Evolutionary conservation across 2,113 vertebrate genomes (phyloP), one percentile per base, ranked within the genome.

Genomic region (Catharus bicknelli): DNA sequence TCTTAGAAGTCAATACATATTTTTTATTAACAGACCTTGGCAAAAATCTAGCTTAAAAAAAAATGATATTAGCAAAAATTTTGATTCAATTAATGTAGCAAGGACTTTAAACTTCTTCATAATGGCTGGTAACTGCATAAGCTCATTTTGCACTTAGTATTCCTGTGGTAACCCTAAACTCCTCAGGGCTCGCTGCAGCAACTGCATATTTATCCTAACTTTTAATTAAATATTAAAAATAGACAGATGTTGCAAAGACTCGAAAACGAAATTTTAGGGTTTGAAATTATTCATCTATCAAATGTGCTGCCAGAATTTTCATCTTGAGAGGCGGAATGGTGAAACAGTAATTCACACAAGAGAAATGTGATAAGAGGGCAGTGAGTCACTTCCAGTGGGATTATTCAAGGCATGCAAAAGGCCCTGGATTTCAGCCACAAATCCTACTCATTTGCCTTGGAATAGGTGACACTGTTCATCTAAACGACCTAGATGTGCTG

Each of bases 361-460:
- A 54, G 25, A 42, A 85, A 58, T 42, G n/a, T 45, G 54, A 38
- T 29, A 80, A 73, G 34, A 88, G 16, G 42, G 29, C 22, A 62
- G 25, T 68, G 76, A 66, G 83, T 50, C 42, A 68, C 36, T 93
- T 93, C 43, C 73, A 90, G 16, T 48, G 38, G 26, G 20, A 84
- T 86, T 79, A 78, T 75, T 84, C 90, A 73, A 81, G 32, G 74
- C 32, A 78, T 58, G 42, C 29, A 72, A 72, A 90, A 90, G 42
- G 61, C 25, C 45, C 29, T 73, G 34, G 54, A 87, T 91, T 90
- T 76, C 87, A 80, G 42, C 30, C 36, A 94, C 62, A 84, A 84
- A 93, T 82, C 50, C 66, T 61, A 9, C 42, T 95, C 78, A 80
- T 92, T 92, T 93, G 74, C 66, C 62, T 95, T 82, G 22, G 42